phyloP scores from a whole-genome alignment of 2,113 vertebrate species.

The human (Homo sapiens) region DNA sequence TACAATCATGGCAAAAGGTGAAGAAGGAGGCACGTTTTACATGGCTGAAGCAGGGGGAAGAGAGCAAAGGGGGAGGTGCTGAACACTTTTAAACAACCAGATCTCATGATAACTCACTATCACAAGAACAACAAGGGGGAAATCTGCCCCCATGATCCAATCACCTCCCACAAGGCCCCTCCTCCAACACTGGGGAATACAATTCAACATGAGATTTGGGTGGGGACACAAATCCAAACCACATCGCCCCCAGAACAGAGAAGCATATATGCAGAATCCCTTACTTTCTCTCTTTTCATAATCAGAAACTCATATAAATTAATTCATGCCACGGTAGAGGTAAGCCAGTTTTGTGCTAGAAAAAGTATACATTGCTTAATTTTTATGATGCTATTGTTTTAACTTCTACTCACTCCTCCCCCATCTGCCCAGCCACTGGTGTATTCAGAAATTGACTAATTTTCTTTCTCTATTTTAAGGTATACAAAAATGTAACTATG shows the following conservation, averaged over 20 bases:
- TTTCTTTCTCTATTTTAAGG: slow-evolving; percentile 11
- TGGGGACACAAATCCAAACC: too few species aligned
- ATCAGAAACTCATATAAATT: not conserved
- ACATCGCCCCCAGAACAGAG: not conserved
- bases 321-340: not conserved
- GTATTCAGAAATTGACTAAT: not conserved
- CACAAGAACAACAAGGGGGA: too few species aligned
- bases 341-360: not conserved
- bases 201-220: too few species aligned
- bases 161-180: too few species aligned
- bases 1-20: too few species aligned
- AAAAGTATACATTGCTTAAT: not conserved
- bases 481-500: not conserved
- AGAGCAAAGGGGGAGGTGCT: too few species aligned
- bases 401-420: not conserved
- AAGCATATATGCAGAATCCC: not conserved
- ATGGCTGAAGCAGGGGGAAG: too few species aligned
- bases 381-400: not conserved
- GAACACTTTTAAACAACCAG: too few species aligned
- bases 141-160: too few species aligned
- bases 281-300: not conserved
- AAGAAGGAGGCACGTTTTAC: too few species aligned
- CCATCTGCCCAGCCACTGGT: not conserved
- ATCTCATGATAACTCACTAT: too few species aligned
- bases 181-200: too few species aligned